A percentile compares a stretch with the other conserved stretches of the same genome.
Conservation (phyloP, 2,888 invertebrate species). For the Dryobotodes eremita region DNA sequence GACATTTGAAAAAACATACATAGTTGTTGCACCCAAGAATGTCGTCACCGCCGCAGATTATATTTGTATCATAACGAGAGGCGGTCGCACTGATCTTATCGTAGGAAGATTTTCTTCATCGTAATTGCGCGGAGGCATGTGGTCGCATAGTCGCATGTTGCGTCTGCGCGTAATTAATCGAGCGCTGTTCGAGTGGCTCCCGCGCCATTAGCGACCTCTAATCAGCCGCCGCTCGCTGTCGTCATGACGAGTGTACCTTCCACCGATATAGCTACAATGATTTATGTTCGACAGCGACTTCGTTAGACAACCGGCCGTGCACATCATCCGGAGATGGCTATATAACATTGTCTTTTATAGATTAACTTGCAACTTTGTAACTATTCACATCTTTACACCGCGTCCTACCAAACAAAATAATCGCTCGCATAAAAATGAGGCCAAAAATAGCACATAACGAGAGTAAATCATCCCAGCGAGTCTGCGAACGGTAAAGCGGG, state of each 20-base stretch:
- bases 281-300: constrained; percentile 33
- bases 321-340: background rate
- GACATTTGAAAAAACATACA: constrained; percentile 34
- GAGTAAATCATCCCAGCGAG: constrained; percentile 16
- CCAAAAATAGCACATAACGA: constrained; percentile 28
- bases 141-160: constrained; percentile 8
- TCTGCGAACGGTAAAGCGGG: constrained; percentile 34
- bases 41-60: constrained; percentile 37
- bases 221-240: constrained; percentile 28
- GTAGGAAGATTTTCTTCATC: constrained; percentile 38
- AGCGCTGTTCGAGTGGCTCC: constrained; percentile 4
- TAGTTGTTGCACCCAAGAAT: constrained; percentile 28
- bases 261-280: constrained; percentile 25
- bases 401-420: constrained; percentile 18
- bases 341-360: background rate
- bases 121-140: constrained; percentile 39
- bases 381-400: background rate
- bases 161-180: constrained; percentile 39
- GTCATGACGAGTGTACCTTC: constrained; percentile 14
- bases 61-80: constrained; percentile 47
- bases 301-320: constrained; percentile 6
- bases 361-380: background rate
- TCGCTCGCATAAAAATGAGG: background rate
- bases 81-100: constrained; percentile 53
- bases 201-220: constrained; percentile 19